A percentile compares a stretch with the other conserved stretches of the same genome.
Evolutionary conservation across 2,888 invertebrate species (phyloP).

Genomic region (Lepidochitona cinerea): DNA sequence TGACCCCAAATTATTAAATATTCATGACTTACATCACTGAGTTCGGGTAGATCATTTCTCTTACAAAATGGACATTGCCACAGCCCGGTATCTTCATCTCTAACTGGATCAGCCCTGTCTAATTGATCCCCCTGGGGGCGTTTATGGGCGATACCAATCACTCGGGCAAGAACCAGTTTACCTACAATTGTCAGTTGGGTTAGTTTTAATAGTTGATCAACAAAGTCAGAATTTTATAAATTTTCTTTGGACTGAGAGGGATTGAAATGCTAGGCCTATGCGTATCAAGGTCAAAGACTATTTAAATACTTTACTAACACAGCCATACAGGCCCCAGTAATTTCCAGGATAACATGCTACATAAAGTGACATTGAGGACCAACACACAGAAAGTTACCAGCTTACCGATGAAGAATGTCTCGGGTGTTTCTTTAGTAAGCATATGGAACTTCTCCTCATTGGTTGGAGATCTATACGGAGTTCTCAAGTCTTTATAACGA

Average conservation of each 20-base stretch:
- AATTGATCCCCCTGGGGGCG: constrained; percentile 94
- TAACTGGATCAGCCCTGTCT: constrained; percentile 95
- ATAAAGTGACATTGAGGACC: too few relatives aligned
- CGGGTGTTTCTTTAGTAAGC: constrained; percentile 95
- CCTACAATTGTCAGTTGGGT: too few relatives aligned
- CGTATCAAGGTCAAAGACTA: too few relatives aligned
- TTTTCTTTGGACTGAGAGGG: too few relatives aligned
- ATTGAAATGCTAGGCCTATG: too few relatives aligned
- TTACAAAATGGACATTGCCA: constrained; percentile 99
- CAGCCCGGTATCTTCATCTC: constrained; percentile 92
- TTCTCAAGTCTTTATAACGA: constrained; percentile 86
- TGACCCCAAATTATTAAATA: background rate
- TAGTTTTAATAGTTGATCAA: too few relatives aligned
- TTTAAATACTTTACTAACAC: too few relatives aligned
- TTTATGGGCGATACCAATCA: constrained; percentile 83
- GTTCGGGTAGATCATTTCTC: constrained; percentile 94
- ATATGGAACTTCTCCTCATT: constrained; percentile 94
- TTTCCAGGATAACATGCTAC: too few relatives aligned
- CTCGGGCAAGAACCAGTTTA: constrained; percentile 77
- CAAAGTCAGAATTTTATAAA: too few relatives aligned
- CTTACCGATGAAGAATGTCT: constrained; percentile 92
- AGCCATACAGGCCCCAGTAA: too few relatives aligned
- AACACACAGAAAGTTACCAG: too few relatives aligned
- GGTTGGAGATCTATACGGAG: constrained; percentile 83
- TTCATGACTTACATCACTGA: constrained; percentile 80